Percentiles rank a stretch among this genome's conserved stretches.
Conservation (phyloP, 1,140 invertebrate genomes). For the Aphelinus atriplicis region DNA sequence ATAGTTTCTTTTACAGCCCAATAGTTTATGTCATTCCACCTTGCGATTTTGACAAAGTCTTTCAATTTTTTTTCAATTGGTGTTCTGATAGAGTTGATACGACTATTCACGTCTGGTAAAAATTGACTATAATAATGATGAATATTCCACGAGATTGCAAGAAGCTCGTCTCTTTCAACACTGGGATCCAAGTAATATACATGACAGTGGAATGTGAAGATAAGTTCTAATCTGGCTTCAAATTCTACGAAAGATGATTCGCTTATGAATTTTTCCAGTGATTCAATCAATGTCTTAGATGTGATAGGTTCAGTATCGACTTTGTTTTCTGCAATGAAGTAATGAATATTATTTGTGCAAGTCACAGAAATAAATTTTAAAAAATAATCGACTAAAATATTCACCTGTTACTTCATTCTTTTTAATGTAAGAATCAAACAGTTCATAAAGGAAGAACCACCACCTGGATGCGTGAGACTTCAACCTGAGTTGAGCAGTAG, state of each 20-base stretch:
- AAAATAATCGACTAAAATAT: neutral
- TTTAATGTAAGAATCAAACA: slow-evolving; percentile 68
- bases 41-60: slow-evolving; percentile 94
- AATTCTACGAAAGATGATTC: slow-evolving; percentile 87
- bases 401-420: slow-evolving; percentile 35
- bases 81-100: slow-evolving; percentile 73
- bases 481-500: slow-evolving; percentile 72
- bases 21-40: slow-evolving; percentile 95
- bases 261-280: slow-evolving; percentile 86
- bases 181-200: slow-evolving; percentile 66
- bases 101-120: slow-evolving; percentile 69
- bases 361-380: neutral
- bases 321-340: slow-evolving; percentile 38
- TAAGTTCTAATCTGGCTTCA: slow-evolving; percentile 78
- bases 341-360: slow-evolving; percentile 7
- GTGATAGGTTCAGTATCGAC: slow-evolving; percentile 29
- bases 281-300: slow-evolving; percentile 56
- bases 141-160: slow-evolving; percentile 84
- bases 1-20: slow-evolving; percentile 91
- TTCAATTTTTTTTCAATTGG: slow-evolving; percentile 93
- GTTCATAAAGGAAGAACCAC: slow-evolving; percentile 89
- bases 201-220: slow-evolving; percentile 83
- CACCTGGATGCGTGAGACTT: slow-evolving; percentile 77
- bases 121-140: slow-evolving; percentile 90
- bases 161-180: slow-evolving; percentile 67